Evolutionary conservation across 2,113 vertebrate species (phyloP).

Genomic region (Acanthochromis polyacanthus): DNA sequence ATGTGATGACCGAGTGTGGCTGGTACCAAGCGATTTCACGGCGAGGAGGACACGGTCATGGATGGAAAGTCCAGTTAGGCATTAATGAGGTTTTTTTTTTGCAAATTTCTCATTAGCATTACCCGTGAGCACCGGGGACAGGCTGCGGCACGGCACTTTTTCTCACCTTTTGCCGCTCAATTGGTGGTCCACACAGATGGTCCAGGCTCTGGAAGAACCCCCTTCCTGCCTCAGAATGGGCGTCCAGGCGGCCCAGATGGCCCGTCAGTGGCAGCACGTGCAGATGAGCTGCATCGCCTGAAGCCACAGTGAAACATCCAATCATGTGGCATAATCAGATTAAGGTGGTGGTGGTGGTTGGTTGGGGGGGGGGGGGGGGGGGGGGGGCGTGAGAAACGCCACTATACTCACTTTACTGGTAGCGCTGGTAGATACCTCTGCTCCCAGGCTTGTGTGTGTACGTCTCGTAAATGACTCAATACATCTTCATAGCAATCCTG

Average conservation of each 20-base stretch:
- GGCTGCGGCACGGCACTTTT: not conserved
- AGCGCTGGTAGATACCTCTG: conserved; percentile 14
- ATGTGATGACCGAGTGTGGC: conserved; percentile 35
- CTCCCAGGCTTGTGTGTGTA: conserved; percentile 26
- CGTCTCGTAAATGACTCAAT: not conserved
- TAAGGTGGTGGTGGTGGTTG: too few relatives aligned
- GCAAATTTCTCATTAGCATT: conserved; percentile 29
- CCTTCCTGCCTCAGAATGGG: conserved; percentile 7
- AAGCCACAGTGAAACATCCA: conserved; percentile 47
- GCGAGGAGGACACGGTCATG: conserved; percentile 29
- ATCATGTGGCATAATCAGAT: conserved; percentile 72
- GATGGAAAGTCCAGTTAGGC: conserved; percentile 29
- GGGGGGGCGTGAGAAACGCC: conserved; percentile 39
- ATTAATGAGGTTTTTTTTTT: conserved; percentile 40
- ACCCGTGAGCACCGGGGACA: conserved; percentile 10
- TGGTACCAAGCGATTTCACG: conserved; percentile 12
- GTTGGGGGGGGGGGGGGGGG: too few relatives aligned
- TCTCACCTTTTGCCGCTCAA: conserved; percentile 10
- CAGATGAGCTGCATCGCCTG: conserved; percentile 13
- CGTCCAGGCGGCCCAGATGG: conserved; percentile 46
- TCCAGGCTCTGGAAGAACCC: conserved; percentile 1
- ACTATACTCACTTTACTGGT: conserved; percentile 56
- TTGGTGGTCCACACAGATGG: conserved; percentile 29
- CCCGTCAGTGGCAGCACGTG: conserved; percentile 8
- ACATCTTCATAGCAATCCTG: not conserved